phyloP scores from a whole-genome alignment of 2,113 vertebrate species.

The Petrocephalus microphthalmus region DNA sequence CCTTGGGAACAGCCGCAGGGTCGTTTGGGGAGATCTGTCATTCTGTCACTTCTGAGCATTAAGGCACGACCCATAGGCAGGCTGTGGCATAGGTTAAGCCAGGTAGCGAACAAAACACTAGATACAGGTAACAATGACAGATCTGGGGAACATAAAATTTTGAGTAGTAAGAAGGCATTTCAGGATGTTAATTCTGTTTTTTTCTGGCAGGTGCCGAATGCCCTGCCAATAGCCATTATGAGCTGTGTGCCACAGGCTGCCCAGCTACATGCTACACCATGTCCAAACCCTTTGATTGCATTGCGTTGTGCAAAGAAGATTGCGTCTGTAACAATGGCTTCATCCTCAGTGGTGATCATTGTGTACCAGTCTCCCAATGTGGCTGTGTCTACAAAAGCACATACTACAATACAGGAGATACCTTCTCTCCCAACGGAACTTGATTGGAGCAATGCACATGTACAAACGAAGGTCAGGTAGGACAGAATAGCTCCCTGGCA shows the following conservation, averaged over 20 bases:
- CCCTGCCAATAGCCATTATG: constrained; percentile 34
- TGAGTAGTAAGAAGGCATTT: background rate
- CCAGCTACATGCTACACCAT: constrained; percentile 6
- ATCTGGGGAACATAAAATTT: no score
- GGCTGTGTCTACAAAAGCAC: constrained; percentile 52
- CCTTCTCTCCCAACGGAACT: constrained; percentile 47
- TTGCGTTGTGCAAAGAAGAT: constrained; percentile 45
- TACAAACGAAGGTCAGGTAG: constrained; percentile 34
- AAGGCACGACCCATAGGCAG: no score
- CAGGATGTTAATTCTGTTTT: background rate
- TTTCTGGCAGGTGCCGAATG: constrained; percentile 12
- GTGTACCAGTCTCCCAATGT: constrained; percentile 51
- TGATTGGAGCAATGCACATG: constrained; percentile 50
- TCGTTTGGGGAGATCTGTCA: no score
- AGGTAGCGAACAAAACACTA: no score
- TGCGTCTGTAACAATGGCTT: constrained; percentile 55
- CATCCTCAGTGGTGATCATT: constrained; percentile 50
- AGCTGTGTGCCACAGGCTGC: constrained; percentile 34
- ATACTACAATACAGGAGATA: constrained; percentile 49
- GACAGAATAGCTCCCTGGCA: background rate
- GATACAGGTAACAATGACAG: no score
- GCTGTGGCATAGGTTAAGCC: no score
- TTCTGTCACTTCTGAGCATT: no score
- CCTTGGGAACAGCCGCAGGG: no score
- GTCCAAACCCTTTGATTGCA: background rate